A percentile compares a stretch with the other conserved stretches of the same genome.
phyloP scores from a whole-genome alignment of 2,888 invertebrate species.

The Leptothorax acervorum region DNA sequence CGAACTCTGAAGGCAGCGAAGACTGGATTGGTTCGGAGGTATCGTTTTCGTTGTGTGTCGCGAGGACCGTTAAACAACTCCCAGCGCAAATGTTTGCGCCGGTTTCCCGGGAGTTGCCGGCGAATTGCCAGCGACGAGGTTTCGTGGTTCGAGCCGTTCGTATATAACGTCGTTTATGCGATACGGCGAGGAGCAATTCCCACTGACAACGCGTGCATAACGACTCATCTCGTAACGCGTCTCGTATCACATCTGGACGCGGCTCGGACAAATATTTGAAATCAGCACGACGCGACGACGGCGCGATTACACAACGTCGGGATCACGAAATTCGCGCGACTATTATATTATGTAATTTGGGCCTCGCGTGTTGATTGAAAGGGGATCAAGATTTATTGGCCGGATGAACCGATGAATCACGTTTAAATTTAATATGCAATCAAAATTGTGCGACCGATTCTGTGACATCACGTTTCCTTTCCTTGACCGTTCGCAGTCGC shows the following conservation, averaged over 20 bases:
- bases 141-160: slow-evolving; percentile 18
- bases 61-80: slow-evolving; percentile 36
- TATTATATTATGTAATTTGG: too few relatives aligned
- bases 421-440: too few relatives aligned
- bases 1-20: slow-evolving; percentile 17
- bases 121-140: slow-evolving; percentile 30
- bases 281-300: neutral
- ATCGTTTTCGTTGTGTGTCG: slow-evolving; percentile 34
- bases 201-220: slow-evolving; percentile 33
- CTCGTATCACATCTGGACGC: neutral
- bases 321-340: neutral
- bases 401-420: too few relatives aligned
- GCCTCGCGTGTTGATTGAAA: too few relatives aligned
- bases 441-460: too few relatives aligned
- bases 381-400: too few relatives aligned
- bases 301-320: neutral
- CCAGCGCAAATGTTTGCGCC: slow-evolving; percentile 39
- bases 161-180: slow-evolving; percentile 11
- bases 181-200: slow-evolving; percentile 27
- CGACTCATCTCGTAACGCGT: slow-evolving; percentile 4
- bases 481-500: too few relatives aligned
- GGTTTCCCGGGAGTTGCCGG: slow-evolving; percentile 24
- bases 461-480: too few relatives aligned
- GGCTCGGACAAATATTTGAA: slow-evolving; percentile 39
- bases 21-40: slow-evolving; percentile 50